phyloP scores from a whole-genome alignment of 2,797 vertebrate genomes.

The Crenichthys baileyi region DNA sequence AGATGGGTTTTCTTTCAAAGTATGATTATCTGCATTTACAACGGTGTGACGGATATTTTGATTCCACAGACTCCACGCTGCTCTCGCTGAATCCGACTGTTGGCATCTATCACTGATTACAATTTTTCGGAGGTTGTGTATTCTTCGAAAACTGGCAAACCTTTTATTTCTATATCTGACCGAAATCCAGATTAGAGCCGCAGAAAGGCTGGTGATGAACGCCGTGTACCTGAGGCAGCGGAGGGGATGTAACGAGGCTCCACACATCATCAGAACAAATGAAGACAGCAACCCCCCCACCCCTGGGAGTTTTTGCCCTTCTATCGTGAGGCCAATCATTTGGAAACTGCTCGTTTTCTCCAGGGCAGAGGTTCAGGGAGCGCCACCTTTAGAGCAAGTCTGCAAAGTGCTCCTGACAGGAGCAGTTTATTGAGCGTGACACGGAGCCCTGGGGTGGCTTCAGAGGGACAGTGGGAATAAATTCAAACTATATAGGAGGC shows the following conservation, averaged over 20 bases:
- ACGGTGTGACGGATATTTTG: neutral
- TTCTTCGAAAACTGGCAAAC: constrained; percentile 21
- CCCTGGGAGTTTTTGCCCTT: constrained; percentile 34
- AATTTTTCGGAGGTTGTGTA: constrained; percentile 9
- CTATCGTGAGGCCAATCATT: constrained; percentile 48
- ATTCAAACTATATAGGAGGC: constrained; percentile 14
- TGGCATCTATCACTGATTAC: constrained; percentile 35
- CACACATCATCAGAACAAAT: constrained; percentile 48
- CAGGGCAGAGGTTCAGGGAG: constrained; percentile 20
- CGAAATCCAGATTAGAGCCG: constrained; percentile 8
- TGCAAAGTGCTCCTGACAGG: constrained; percentile 57
- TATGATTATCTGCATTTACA: neutral
- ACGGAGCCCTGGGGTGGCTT: constrained; percentile 39
- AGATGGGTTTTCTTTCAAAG: neutral
- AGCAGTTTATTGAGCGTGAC: constrained; percentile 62
- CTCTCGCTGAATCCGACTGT: constrained; percentile 24
- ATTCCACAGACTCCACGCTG: constrained; percentile 5
- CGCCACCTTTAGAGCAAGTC: constrained; percentile 31
- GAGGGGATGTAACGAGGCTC: constrained; percentile 2
- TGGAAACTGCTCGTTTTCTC: constrained; percentile 26
- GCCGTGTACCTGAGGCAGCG: constrained; percentile 18
- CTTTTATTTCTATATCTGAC: constrained; percentile 40
- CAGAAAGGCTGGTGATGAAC: constrained; percentile 4
- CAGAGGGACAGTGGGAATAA: constrained; percentile 25
- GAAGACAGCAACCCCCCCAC: constrained; percentile 16